Evolutionary conservation across 1,140 invertebrate genomes (phyloP).

Genomic region (Oedothorax gibbosus): DNA sequence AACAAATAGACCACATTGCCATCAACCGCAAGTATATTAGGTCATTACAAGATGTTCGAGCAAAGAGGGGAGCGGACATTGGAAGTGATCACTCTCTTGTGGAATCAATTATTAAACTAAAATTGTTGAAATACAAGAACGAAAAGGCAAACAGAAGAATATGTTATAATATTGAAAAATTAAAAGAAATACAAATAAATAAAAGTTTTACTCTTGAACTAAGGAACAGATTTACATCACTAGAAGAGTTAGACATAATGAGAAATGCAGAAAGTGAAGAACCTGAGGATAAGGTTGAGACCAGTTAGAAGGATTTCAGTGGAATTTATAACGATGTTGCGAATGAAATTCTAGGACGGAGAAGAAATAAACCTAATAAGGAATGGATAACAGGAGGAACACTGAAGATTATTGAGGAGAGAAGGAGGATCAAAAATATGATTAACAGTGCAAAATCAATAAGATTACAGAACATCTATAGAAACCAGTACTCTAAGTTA

Average conservation of each 20-base stretch:
- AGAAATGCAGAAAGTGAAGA: not conserved
- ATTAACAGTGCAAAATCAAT: not conserved
- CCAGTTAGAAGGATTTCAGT: not conserved
- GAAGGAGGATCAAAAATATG: not conserved
- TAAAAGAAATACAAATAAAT: not conserved
- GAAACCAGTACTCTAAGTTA: not conserved
- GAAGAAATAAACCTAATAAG: not conserved
- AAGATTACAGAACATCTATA: not conserved
- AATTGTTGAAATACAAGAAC: not conserved
- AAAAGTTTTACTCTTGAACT: not conserved
- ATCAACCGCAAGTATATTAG: not conserved
- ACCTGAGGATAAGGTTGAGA: not conserved
- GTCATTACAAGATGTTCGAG: constrained; percentile 33
- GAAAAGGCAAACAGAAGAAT: not conserved
- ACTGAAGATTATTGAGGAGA: not conserved
- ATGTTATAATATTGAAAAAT: not conserved
- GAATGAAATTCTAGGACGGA: not conserved
- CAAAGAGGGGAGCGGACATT: too few relatives aligned
- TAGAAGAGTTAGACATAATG: not conserved
- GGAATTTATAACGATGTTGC: not conserved
- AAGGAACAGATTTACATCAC: not conserved
- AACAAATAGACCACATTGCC: constrained; percentile 10
- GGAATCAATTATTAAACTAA: not conserved
- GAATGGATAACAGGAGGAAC: not conserved
- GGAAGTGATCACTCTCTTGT: not conserved